Evolutionary conservation across 1,140 invertebrate species (phyloP).

Genomic region (Sinella curviseta): DNA sequence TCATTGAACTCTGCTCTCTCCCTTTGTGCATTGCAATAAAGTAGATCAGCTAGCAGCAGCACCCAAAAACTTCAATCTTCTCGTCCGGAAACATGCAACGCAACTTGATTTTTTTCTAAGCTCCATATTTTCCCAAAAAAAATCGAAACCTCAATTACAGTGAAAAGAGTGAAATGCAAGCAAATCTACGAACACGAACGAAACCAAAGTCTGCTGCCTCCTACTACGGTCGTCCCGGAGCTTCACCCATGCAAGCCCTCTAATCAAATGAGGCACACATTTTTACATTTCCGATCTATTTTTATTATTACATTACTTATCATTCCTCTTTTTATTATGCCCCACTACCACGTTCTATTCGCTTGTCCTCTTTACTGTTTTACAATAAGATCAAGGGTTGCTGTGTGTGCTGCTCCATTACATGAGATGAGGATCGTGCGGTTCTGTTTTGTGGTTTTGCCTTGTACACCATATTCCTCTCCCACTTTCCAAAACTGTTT

Average conservation of each 20-base stretch:
- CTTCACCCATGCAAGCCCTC: not conserved
- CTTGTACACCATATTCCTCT: too few relatives aligned
- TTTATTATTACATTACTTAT: slow-evolving; percentile 20
- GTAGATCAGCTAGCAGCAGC: too few relatives aligned
- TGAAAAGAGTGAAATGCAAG: not conserved
- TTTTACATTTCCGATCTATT: not conserved
- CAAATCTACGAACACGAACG: not conserved
- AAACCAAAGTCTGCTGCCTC: too few relatives aligned
- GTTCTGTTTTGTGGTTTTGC: not conserved
- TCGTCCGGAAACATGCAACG: not conserved
- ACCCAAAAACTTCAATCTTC: not conserved
- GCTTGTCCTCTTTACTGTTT: not conserved
- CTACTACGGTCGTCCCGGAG: too few relatives aligned
- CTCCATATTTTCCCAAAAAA: not conserved
- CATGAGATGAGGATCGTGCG: not conserved
- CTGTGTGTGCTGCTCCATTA: too few relatives aligned
- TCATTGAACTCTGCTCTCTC: not conserved
- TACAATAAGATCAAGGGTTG: too few relatives aligned
- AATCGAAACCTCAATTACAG: not conserved
- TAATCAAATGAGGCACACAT: not conserved
- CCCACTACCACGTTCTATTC: not conserved
- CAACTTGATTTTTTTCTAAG: not conserved
- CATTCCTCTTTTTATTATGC: too few relatives aligned
- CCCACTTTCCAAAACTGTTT: too few relatives aligned
- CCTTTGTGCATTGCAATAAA: too few relatives aligned